A percentile compares a stretch with the other conserved stretches of the same genome.
These are phyloP conservation scores for Tachina grossa DNA, from an alignment of 2,888 invertebrate genomes.

Conservation along the genomic window DNA sequence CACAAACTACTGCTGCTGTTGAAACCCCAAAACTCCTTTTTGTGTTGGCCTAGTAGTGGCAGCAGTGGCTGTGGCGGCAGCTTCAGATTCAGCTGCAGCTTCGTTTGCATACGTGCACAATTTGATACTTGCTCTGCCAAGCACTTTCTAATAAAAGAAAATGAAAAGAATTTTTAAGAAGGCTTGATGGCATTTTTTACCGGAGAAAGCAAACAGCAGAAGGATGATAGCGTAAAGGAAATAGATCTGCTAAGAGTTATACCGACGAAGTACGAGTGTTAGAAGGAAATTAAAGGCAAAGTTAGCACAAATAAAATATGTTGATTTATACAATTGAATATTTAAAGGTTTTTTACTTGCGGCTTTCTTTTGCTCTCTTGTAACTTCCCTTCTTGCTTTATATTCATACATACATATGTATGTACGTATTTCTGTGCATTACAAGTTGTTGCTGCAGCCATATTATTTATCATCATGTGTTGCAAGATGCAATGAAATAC, in stretches of 20 bases:
- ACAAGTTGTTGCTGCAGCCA: background rate
- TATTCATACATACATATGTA: background rate
- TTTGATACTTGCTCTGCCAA: constrained; percentile 19
- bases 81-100: background rate
- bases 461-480: constrained; percentile 4
- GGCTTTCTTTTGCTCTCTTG: background rate
- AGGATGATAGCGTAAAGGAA: constrained; percentile 14
- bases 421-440: background rate
- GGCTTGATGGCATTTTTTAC: background rate
- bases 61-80: background rate
- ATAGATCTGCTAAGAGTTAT: background rate
- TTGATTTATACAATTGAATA: constrained; percentile 65
- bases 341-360: constrained; percentile 59
- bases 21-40: constrained; percentile 21
- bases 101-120: constrained; percentile 12
- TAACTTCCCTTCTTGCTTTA: background rate
- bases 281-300: constrained; percentile 40
- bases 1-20: constrained; percentile 18
- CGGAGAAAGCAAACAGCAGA: background rate
- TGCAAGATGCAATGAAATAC: constrained; percentile 44
- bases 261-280: background rate
- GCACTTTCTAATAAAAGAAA: constrained; percentile 50
- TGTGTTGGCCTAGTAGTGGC: constrained; percentile 17
- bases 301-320: constrained; percentile 44
- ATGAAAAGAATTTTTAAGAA: constrained; percentile 12